Evolutionary conservation across 2,113 vertebrate species (phyloP).

Genomic region (Pungitius pungitius): DNA sequence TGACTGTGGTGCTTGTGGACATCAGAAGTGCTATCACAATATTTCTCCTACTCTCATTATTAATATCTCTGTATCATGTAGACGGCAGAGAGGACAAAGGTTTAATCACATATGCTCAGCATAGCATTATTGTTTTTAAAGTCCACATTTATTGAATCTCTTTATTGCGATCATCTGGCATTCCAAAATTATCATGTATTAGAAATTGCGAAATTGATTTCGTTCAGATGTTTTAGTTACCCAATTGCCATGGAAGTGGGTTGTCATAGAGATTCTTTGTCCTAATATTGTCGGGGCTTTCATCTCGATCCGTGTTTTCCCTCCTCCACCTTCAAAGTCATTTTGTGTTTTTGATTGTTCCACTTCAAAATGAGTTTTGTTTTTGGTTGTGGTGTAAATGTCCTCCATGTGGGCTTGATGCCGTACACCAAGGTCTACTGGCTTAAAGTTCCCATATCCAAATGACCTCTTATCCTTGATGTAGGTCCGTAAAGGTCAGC

Average conservation of each 20-base stretch:
- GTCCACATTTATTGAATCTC: not conserved
- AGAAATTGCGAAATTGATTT: slow-evolving; percentile 24
- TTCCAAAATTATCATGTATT: slow-evolving; percentile 10
- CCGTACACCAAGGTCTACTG: slow-evolving; percentile 56
- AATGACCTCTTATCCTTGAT: slow-evolving; percentile 51
- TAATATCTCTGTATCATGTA: not conserved
- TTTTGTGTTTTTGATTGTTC: slow-evolving; percentile 55
- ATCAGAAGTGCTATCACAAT: not conserved
- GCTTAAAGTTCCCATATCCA: slow-evolving; percentile 50
- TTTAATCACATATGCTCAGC: not conserved
- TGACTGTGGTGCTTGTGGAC: slow-evolving; percentile 1
- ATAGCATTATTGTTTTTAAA: slow-evolving; percentile 3
- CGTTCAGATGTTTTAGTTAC: slow-evolving; percentile 34
- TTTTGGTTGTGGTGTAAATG: slow-evolving; percentile 59
- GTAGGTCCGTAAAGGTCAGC: slow-evolving; percentile 49
- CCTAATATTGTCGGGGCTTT: slow-evolving; percentile 47
- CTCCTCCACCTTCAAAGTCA: slow-evolving; percentile 57
- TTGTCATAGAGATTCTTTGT: slow-evolving; percentile 55
- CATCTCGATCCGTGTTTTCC: slow-evolving; percentile 54
- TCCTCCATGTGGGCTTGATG: slow-evolving; percentile 60
- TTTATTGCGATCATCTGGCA: slow-evolving; percentile 6
- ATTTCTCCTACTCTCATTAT: slow-evolving; percentile 9
- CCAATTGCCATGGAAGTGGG: slow-evolving; percentile 25
- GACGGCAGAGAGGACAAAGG: not conserved
- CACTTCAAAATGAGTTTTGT: slow-evolving; percentile 42